Evolutionary conservation across 2,888 invertebrate genomes (phyloP).

Genomic region (Harpagoxenus sublaevis): DNA sequence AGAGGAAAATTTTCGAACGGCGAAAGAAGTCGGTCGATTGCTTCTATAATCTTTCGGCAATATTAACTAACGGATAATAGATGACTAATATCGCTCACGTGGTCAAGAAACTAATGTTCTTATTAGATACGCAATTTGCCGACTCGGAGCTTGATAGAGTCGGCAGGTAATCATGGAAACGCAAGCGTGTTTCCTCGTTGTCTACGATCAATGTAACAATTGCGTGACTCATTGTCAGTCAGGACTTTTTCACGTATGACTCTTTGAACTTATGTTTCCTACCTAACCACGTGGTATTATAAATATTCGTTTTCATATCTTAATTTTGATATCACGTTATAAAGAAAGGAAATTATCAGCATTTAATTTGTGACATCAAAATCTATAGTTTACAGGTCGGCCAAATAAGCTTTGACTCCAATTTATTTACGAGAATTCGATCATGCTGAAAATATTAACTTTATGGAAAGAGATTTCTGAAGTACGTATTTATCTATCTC

Average conservation of each 20-base stretch:
- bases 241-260: not conserved
- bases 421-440: not conserved
- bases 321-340: not conserved
- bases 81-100: constrained; percentile 62
- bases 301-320: not conserved
- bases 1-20: not conserved
- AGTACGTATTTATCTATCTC: not conserved
- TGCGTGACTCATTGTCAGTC: constrained; percentile 32
- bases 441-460: not conserved
- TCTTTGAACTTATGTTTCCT: constrained; percentile 14
- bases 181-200: constrained; percentile 48
- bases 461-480: not conserved
- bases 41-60: constrained; percentile 1
- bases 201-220: constrained; percentile 24
- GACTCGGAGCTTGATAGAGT: constrained; percentile 51
- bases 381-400: not conserved
- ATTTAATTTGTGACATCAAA: not conserved
- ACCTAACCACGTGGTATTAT: not conserved
- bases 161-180: constrained; percentile 48
- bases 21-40: not conserved
- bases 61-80: constrained; percentile 47
- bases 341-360: not conserved
- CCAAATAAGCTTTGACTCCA: not conserved
- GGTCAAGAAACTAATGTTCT: constrained; percentile 59
- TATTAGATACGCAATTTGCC: constrained; percentile 58